phyloP scores from a whole-genome alignment of 2,888 invertebrate species.

The Carcina quercana region DNA sequence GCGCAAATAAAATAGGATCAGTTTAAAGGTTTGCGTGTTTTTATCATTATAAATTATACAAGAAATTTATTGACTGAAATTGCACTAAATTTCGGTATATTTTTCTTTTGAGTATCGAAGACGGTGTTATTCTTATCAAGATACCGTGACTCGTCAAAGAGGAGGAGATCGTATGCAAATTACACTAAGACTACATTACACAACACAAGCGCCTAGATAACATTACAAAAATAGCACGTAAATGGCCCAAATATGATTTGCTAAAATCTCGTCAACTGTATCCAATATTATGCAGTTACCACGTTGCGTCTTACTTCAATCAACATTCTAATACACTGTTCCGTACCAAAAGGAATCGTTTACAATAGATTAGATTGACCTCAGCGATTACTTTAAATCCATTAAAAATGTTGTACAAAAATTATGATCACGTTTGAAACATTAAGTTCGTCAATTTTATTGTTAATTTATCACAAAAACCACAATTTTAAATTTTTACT shows the following conservation, averaged over 20 bases:
- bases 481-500: constrained; percentile 67
- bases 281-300: constrained; percentile 48
- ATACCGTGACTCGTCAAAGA: too few species aligned
- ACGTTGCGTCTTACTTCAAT: constrained; percentile 48
- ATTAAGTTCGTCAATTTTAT: constrained; percentile 64
- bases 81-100: too few species aligned
- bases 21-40: too few species aligned
- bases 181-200: constrained; percentile 61
- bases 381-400: constrained; percentile 5
- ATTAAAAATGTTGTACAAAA: constrained; percentile 61
- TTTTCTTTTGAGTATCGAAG: too few species aligned
- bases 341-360: constrained; percentile 8
- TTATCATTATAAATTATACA: too few species aligned
- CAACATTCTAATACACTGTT: constrained; percentile 1
- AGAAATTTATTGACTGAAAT: too few species aligned
- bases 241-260: constrained; percentile 58
- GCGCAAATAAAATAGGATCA: too few species aligned
- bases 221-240: constrained; percentile 64
- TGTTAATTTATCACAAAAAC: constrained; percentile 71
- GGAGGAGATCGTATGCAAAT: constrained; percentile 35
- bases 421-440: constrained; percentile 51
- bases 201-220: constrained; percentile 67
- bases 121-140: too few species aligned
- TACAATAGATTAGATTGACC: constrained; percentile 1
- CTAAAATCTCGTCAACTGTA: constrained; percentile 55